Percentiles rank a stretch among this genome's conserved stretches.
Conservation (phyloP, 1,140 invertebrate genomes). For the Lepidurus apus region DNA sequence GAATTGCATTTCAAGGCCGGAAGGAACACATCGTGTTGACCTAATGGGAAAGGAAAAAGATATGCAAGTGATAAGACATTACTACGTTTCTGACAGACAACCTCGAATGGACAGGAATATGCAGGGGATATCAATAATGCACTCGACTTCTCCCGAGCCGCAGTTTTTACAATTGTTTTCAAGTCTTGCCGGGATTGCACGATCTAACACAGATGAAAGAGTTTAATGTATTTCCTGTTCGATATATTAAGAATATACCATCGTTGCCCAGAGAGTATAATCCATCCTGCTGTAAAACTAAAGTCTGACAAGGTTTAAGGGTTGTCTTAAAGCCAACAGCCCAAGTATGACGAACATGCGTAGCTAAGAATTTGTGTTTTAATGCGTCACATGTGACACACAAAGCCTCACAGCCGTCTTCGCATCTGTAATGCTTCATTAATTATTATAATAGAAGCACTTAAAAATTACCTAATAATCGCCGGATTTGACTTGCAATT, state of each 20-base stretch:
- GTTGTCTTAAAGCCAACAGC: neutral
- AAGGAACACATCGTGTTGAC: neutral
- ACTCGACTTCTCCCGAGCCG: neutral
- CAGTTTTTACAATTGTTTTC: neutral
- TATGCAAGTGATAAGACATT: neutral
- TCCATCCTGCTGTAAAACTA: neutral
- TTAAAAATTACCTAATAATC: neutral
- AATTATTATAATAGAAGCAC: neutral
- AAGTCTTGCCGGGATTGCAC: constrained; percentile 4
- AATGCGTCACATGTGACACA: neutral
- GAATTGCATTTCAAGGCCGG: neutral
- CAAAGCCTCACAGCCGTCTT: neutral
- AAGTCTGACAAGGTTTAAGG: neutral
- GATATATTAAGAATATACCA: neutral
- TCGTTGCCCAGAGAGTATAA: neutral
- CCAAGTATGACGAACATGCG: neutral
- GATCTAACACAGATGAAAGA: neutral
- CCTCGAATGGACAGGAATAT: neutral
- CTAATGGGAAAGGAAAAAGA: neutral
- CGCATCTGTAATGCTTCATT: neutral
- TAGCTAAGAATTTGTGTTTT: neutral
- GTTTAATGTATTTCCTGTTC: neutral
- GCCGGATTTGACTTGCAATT: neutral
- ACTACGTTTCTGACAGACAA: neutral
- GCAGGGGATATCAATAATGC: neutral